Base-by-base conservation (phyloP, 2,797 vertebrate genomes). In the Crax fasciolata region DNA sequence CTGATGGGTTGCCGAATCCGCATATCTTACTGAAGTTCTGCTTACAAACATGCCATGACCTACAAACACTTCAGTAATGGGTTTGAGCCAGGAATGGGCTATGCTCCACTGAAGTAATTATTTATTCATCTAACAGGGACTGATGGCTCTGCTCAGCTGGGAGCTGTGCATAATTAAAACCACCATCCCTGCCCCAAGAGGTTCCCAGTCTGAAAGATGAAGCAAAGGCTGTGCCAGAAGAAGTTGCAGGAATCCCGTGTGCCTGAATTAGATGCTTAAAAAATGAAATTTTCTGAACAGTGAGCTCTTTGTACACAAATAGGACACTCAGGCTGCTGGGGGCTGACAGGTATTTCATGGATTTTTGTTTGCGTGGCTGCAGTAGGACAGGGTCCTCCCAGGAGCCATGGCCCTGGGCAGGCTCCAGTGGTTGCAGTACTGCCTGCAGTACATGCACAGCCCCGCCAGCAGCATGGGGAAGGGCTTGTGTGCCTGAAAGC, bases 81-180 rank as follows among this genome's bases (percentile, higher is more conserved):
- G 86, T 93, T 87, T 89, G 91, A 95, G 94, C 89, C 83, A 95
- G 83, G 77, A 92, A 63, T 63, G 89, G 86, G 95, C 84, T 95
- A 88, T 88, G 85, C 79, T 92, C 83, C 79, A 35, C 86, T 96
- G 85, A 86, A 94, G 91, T 97, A 96, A 96, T 96, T 96, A 96
- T 96, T 94, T 97, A 94, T 95, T 93, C 94, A 76, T 79, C 96
- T 96, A 95, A 90, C 76, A 82, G 89, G 89, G 77, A 89, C 80
- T 93, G 95, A 94, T 91, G 89, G 93, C 38, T 95, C 90, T 77
- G 77, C 87, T 93, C 95, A 88, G 90, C 83, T 93, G 94, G 93
- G 91, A 97, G 81, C 83, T 93, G 41, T 39, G 44, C 72, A 65
- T 96, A 97, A 96, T 94, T 97, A 94, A 97, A 96, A 88, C 74